Evolutionary conservation across 1,140 invertebrate genomes (phyloP), one percentile per base, ranked within the genome.

Genomic region (Anastrepha obliqua): DNA sequence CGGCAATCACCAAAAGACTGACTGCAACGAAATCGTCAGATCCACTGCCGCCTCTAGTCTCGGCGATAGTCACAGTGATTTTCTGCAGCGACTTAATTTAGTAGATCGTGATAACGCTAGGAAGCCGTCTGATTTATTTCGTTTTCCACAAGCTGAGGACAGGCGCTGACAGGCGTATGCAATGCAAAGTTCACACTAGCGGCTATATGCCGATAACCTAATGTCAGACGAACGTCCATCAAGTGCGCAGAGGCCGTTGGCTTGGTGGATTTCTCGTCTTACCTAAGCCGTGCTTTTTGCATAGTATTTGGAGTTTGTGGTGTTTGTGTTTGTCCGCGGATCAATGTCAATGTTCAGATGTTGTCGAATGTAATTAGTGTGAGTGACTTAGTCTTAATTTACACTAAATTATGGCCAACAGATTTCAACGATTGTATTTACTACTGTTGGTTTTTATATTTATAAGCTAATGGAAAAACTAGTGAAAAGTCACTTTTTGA

Each of bases 81-180:
- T 88, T 62, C 20, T 62, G 70, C 70, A 85, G 88, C 88, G 78
- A 62, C 91, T 92, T 92, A 92, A 92, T 92, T 92, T 92, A 92
- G 90, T 90, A 92, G 91, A 92, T 92, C 91, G 91, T 92, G 91
- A 92, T 92, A 92, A 92, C 92, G 92, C 89, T 92, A 91, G 90
- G 91, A 92, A 92, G 91, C 92, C 91, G 90, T 91, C 91, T 92
- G 91, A 92, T 92, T 92, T 92, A 92, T 92, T 92, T 92, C 91
- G 42, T 81, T 64, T 87, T 87, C 74, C 47, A 81, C n/a, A 87
- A 51, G 7, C 47, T 81, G 74, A 20, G 17, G 74, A 81, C 74
- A 81, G 55, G 74, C 74, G 51, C 74, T 81, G 74, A 81, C 74
- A 81, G 47, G 17, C 47, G 15, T 81, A 81, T 81, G 47, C 44